phyloP scores from a whole-genome alignment of 2,888 invertebrate genomes.

The Tachina lurida region DNA sequence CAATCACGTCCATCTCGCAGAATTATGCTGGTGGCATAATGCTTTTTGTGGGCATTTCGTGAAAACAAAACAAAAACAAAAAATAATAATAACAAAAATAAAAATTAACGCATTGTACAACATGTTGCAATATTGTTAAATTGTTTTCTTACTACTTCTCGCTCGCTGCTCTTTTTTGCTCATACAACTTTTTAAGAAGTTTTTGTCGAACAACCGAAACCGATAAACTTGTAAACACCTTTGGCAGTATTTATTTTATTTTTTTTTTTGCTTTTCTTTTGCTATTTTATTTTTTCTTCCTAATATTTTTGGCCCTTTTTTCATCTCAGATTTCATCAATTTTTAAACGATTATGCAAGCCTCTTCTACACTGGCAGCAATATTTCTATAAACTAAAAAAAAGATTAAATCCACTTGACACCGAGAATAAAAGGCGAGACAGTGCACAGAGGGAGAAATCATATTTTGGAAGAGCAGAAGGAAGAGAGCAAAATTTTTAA shows the following conservation, averaged over 20 bases:
- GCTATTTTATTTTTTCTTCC: not conserved
- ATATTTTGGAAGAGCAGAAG: not conserved
- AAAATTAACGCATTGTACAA: slow-evolving; percentile 71
- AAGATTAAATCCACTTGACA: not conserved
- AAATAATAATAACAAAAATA: slow-evolving; percentile 32
- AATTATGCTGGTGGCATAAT: slow-evolving; percentile 71
- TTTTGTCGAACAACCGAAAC: slow-evolving; percentile 68
- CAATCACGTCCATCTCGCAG: slow-evolving; percentile 69
- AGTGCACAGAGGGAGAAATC: too few species aligned
- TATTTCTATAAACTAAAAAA: not conserved
- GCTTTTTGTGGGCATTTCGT: slow-evolving; percentile 55
- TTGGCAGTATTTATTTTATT: slow-evolving; percentile 60
- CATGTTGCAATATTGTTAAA: slow-evolving; percentile 72
- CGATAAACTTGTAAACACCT: slow-evolving; percentile 72
- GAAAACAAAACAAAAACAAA: slow-evolving; percentile 24
- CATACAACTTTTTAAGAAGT: slow-evolving; percentile 69
- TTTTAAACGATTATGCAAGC: slow-evolving; percentile 62
- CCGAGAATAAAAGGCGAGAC: not conserved
- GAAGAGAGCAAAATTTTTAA: not conserved
- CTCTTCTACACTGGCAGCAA: slow-evolving; percentile 58
- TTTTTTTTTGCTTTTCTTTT: not conserved
- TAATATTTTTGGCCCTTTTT: slow-evolving; percentile 22
- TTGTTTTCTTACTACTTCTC: slow-evolving; percentile 40
- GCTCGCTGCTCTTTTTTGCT: slow-evolving; percentile 41
- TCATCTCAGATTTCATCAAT: slow-evolving; percentile 60